phyloP scores from a whole-genome alignment of 2,888 invertebrate genomes.

The Pedicia rivosa region DNA sequence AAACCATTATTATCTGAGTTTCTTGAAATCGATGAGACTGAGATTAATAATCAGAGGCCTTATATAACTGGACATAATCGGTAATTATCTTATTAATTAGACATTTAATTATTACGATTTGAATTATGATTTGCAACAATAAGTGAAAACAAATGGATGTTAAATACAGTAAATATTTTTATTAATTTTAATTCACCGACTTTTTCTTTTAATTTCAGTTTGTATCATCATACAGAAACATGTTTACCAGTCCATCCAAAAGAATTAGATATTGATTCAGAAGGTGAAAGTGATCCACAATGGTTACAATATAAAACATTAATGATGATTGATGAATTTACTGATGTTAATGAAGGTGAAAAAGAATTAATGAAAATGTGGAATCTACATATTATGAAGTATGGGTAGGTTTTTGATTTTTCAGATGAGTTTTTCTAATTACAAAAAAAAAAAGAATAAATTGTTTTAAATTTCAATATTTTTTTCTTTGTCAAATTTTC shows the following conservation, averaged over 20 bases:
- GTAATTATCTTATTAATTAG: slow-evolving; percentile 25
- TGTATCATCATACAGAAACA: slow-evolving; percentile 90
- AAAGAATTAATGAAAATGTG: slow-evolving; percentile 98
- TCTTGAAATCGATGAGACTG: slow-evolving; percentile 72
- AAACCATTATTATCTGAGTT: slow-evolving; percentile 67
- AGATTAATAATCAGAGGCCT: slow-evolving; percentile 69
- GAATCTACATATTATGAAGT: slow-evolving; percentile 94
- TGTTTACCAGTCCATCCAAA: slow-evolving; percentile 88
- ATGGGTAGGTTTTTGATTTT: slow-evolving; percentile 51
- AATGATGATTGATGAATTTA: slow-evolving; percentile 98
- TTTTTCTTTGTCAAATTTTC: too few relatives aligned
- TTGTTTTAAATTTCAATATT: too few relatives aligned
- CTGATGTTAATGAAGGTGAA: slow-evolving; percentile 97
- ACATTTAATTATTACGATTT: background rate
- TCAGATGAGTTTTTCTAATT: background rate
- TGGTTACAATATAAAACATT: slow-evolving; percentile 88
- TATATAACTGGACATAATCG: slow-evolving; percentile 82
- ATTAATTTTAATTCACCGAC: background rate
- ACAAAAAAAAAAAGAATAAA: too few relatives aligned
- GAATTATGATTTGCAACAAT: too few relatives aligned
- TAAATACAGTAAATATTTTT: too few relatives aligned
- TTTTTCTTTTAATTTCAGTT: slow-evolving; percentile 33
- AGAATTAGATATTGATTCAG: slow-evolving; percentile 86
- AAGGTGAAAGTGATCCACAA: slow-evolving; percentile 85
- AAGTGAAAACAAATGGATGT: too few relatives aligned